Conservation (phyloP, 1,140 invertebrate species). For the Philopotamus ludificatus region DNA sequence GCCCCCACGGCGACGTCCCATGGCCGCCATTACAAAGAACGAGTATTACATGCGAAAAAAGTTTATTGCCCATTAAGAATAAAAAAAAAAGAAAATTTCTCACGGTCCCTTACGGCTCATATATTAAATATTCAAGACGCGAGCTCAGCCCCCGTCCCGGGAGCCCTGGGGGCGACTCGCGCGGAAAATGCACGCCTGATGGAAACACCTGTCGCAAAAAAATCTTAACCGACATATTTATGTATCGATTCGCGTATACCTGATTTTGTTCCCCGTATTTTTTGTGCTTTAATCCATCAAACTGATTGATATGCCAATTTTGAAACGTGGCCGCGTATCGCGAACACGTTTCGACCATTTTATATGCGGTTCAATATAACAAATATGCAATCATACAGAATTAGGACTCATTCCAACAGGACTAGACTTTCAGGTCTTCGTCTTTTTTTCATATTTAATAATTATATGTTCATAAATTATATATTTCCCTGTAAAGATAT, state of each 20-base stretch:
- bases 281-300: too few species aligned
- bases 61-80: slow-evolving; percentile 41
- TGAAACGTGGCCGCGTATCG: too few species aligned
- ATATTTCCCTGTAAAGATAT: too few species aligned
- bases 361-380: too few species aligned
- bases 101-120: slow-evolving; percentile 29
- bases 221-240: background rate
- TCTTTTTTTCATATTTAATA: too few species aligned
- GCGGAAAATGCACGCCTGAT: background rate
- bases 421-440: too few species aligned
- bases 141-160: slow-evolving; percentile 3
- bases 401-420: too few species aligned
- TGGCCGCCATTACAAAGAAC: slow-evolving; percentile 24
- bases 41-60: slow-evolving; percentile 40
- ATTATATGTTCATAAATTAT: too few species aligned
- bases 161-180: background rate
- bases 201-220: slow-evolving; percentile 15
- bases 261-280: background rate
- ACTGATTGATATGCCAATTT: too few species aligned
- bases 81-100: slow-evolving; percentile 37
- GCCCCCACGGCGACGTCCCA: background rate
- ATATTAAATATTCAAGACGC: slow-evolving; percentile 41
- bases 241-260: background rate
- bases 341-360: too few species aligned
- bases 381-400: too few species aligned